A percentile compares a stretch with the other conserved stretches of the same genome.
Conservation (phyloP, 2,113 vertebrate species). For the Nyctibius bracteatus region DNA sequence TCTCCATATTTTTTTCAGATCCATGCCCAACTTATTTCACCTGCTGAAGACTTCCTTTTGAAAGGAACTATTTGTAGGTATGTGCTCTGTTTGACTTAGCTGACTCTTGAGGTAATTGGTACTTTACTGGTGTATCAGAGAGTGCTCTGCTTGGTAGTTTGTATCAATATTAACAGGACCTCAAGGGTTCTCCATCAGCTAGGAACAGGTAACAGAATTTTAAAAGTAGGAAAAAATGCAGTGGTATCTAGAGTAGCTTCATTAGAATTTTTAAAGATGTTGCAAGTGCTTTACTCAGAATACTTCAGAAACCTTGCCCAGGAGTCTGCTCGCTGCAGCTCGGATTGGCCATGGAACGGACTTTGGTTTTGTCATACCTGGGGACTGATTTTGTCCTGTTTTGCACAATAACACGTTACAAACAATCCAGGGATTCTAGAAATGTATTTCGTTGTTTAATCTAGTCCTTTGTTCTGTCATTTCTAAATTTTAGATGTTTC, state of each 20-base stretch:
- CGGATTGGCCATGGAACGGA: not conserved
- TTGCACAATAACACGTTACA: not conserved
- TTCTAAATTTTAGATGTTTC: not conserved
- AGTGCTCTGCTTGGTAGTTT: not conserved
- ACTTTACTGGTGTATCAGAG: not conserved
- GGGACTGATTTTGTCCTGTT: not conserved
- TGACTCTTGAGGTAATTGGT: not conserved
- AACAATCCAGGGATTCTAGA: not conserved
- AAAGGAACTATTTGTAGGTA: not conserved
- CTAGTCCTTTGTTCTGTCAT: not conserved
- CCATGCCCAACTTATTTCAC: not conserved
- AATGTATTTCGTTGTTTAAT: not conserved
- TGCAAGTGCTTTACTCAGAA: not conserved
- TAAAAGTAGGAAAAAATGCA: not conserved
- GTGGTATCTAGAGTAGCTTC: not conserved
- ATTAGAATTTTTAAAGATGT: not conserved
- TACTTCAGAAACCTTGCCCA: not conserved
- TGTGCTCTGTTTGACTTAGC: not conserved
- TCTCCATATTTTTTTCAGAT: not conserved
- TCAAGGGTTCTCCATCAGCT: not conserved
- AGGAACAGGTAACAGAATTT: not conserved
- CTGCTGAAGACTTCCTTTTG: not conserved
- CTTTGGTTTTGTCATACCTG: rapidly evolving
- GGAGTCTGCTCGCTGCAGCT: no score
- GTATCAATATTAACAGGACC: not conserved